These are phyloP conservation scores for Synergus gifuensis DNA, from an alignment of 2,888 invertebrate genomes.

Conservation along the genomic window DNA sequence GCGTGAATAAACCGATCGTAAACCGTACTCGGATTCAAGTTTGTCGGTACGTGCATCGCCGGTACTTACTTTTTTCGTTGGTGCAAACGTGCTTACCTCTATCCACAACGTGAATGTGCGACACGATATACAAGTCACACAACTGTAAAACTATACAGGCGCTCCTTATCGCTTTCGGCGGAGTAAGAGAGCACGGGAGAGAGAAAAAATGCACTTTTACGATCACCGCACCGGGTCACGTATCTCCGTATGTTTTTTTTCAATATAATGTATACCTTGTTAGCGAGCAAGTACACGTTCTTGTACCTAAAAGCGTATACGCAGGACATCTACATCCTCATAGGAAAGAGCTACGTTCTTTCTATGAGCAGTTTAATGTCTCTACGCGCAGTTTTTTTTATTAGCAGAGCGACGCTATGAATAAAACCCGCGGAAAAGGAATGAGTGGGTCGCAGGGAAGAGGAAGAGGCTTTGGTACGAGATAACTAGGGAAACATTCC, in stretches of 20 bases:
- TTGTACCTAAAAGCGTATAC: conserved; percentile 41
- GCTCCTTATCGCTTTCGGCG: conserved; percentile 46
- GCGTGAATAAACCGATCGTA: conserved; percentile 69
- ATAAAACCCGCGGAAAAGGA: conserved; percentile 66
- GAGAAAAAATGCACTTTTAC: conserved; percentile 64
- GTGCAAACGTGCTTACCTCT: conserved; percentile 56
- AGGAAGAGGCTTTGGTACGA: conserved; percentile 12
- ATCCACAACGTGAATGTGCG: conserved; percentile 42
- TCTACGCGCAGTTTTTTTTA: conserved; percentile 67
- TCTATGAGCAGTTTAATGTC: conserved; percentile 69
- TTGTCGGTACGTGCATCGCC: conserved; percentile 59
- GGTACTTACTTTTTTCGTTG: conserved; percentile 16
- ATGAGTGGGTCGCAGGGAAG: conserved; percentile 42
- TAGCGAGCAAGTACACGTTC: conserved; percentile 55
- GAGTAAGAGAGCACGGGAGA: conserved; percentile 39
- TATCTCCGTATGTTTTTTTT: conserved; percentile 55
- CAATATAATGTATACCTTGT: conserved; percentile 62
- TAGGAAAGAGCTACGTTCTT: conserved; percentile 34
- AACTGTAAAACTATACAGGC: conserved; percentile 36
- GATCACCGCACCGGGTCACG: conserved; percentile 61
- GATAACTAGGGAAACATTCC: conserved; percentile 26
- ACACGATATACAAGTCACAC: conserved; percentile 45
- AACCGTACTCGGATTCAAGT: conserved; percentile 69
- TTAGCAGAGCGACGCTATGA: conserved; percentile 70
- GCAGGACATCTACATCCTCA: conserved; percentile 22